Conservation (phyloP, 2,888 invertebrate genomes). For the Euclidia mi region DNA sequence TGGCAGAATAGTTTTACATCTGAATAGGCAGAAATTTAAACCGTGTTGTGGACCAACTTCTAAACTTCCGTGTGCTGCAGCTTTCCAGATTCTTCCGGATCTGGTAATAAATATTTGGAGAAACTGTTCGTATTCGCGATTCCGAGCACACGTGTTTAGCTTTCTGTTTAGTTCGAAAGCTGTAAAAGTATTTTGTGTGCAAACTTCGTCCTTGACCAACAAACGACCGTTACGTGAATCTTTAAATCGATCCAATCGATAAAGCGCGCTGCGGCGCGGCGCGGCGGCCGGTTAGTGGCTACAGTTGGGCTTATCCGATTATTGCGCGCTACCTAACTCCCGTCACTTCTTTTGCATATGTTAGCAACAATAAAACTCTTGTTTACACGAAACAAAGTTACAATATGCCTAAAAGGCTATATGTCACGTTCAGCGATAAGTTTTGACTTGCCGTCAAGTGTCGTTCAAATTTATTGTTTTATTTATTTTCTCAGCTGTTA, state of each 20-base stretch:
- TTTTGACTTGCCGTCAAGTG: too few species aligned
- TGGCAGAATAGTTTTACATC: constrained; percentile 13
- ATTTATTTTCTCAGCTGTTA: too few species aligned
- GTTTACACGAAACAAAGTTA: constrained; percentile 39
- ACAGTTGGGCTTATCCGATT: constrained; percentile 25
- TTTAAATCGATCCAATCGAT: constrained; percentile 36
- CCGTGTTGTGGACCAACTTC: constrained; percentile 9
- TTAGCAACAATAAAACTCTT: constrained; percentile 42
- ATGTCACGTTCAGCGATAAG: constrained; percentile 24
- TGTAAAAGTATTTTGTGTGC: constrained; percentile 3
- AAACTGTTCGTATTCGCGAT: background rate
- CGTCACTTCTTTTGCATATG: constrained; percentile 24
- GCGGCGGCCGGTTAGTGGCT: constrained; percentile 13
- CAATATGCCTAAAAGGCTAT: constrained; percentile 38
- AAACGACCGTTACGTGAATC: constrained; percentile 35
- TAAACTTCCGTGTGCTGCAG: constrained; percentile 4
- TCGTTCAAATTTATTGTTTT: too few species aligned
- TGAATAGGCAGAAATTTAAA: constrained; percentile 13
- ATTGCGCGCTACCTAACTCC: constrained; percentile 22
- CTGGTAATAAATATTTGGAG: constrained; percentile 9
- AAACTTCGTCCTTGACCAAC: constrained; percentile 26
- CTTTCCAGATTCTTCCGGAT: constrained; percentile 1
- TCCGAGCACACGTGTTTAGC: background rate
- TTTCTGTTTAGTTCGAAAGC: constrained; percentile 3
- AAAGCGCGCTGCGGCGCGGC: too few species aligned